Conservation (phyloP, 2,888 invertebrate genomes). For the Antheraea yamamai region DNA sequence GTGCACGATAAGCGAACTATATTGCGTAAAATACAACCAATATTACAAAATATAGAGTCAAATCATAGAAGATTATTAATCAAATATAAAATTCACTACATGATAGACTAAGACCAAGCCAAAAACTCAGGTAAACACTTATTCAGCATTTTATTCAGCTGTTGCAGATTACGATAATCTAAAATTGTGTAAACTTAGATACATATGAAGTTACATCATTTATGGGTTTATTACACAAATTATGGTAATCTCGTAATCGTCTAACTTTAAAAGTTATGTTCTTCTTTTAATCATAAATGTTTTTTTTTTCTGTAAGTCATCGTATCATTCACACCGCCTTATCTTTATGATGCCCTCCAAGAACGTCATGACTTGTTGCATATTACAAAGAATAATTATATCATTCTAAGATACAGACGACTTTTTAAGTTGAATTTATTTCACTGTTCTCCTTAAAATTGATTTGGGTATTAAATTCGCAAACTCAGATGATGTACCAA, state of each 20-base stretch:
- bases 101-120: too few species aligned
- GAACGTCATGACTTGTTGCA: neutral
- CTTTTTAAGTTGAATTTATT: neutral
- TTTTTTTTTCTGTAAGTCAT: neutral
- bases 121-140: too few species aligned
- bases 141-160: neutral
- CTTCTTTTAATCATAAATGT: neutral
- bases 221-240: neutral
- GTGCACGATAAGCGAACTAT: too few species aligned
- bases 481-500: too few species aligned
- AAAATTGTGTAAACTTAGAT: neutral
- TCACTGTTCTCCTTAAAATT: neutral
- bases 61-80: too few species aligned
- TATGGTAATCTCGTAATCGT: neutral
- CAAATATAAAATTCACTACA: too few species aligned
- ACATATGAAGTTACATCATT: neutral
- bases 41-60: too few species aligned
- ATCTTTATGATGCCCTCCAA: neutral
- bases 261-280: neutral
- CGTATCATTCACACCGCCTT: neutral
- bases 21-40: too few species aligned
- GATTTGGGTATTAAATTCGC: neutral
- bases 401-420: neutral
- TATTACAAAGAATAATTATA: neutral
- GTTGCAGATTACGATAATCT: neutral